A percentile compares a stretch with the other conserved stretches of the same genome.
Evolutionary conservation across 2,113 vertebrate species (phyloP).

Genomic region (Balaeniceps rex): DNA sequence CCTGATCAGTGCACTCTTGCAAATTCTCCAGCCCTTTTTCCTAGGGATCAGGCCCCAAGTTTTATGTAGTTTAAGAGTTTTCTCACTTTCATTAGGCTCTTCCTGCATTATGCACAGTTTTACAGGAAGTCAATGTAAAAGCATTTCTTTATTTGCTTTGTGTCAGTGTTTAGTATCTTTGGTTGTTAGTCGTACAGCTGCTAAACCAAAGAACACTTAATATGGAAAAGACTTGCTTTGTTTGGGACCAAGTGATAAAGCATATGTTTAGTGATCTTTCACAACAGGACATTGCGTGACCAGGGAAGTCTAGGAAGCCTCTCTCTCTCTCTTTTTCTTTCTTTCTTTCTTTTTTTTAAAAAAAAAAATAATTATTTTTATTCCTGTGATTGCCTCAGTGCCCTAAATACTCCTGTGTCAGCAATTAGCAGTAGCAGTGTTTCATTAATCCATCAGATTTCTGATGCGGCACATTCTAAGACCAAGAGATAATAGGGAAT

Average conservation of each 20-base stretch:
- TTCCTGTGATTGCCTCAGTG: slow-evolving; percentile 62
- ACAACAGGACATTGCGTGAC: slow-evolving; percentile 18
- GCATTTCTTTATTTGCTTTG: not conserved
- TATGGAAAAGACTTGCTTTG: not conserved
- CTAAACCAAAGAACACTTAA: not conserved
- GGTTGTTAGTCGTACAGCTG: not conserved
- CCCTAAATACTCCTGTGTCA: slow-evolving; percentile 75
- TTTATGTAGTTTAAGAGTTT: not conserved
- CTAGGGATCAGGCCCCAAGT: not conserved
- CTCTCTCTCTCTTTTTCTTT: not conserved
- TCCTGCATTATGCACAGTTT: not conserved
- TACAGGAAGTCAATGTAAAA: not conserved
- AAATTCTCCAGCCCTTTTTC: not conserved
- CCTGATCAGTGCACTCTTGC: not conserved
- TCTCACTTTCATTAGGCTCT: not conserved
- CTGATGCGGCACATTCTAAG: slow-evolving; percentile 76
- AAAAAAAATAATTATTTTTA: slow-evolving; percentile 25
- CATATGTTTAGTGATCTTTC: not conserved
- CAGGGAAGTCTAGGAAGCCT: slow-evolving; percentile 54
- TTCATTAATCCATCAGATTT: slow-evolving; percentile 83
- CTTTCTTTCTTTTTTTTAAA: no score
- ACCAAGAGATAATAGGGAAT: slow-evolving; percentile 72
- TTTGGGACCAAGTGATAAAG: not conserved
- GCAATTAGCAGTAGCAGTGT: slow-evolving; percentile 85
- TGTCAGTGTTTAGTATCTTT: not conserved